Conservation (phyloP, 2,113 vertebrate species). For the Elgaria multicarinata region DNA sequence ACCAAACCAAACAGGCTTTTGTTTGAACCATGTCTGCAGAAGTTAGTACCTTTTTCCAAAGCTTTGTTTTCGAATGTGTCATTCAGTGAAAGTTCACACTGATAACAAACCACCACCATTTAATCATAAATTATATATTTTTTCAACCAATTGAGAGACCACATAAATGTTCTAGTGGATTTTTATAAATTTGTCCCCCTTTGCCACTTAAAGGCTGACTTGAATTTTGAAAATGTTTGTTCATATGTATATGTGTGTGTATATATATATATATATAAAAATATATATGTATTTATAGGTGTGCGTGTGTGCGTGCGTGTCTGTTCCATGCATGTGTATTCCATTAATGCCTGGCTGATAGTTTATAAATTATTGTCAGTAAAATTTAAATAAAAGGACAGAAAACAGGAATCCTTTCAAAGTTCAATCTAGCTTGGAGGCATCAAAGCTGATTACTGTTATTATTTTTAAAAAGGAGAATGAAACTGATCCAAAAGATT, state of each 20-base stretch:
- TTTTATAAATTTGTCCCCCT: constrained; percentile 74
- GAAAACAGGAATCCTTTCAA: constrained; percentile 75
- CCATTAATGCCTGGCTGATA: constrained; percentile 78
- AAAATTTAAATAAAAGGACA: constrained; percentile 64
- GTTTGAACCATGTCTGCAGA: too few relatives aligned
- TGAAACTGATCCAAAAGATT: constrained; percentile 38
- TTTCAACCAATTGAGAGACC: constrained; percentile 59
- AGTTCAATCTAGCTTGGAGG: constrained; percentile 69
- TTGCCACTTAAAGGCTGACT: constrained; percentile 81
- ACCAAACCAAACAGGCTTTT: constrained; percentile 41
- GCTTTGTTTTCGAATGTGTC: constrained; percentile 47
- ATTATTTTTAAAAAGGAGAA: constrained; percentile 5
- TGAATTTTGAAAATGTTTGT: constrained; percentile 75
- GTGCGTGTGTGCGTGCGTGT: constrained; percentile 79
- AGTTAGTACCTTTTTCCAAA: too few relatives aligned
- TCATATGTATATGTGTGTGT: constrained; percentile 78
- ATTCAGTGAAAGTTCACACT: constrained; percentile 59
- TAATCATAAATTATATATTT: constrained; percentile 49
- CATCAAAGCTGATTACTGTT: constrained; percentile 48
- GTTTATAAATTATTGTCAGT: constrained; percentile 80
- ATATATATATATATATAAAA: constrained; percentile 76
- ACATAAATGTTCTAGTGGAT: constrained; percentile 72
- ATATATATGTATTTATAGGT: constrained; percentile 77
- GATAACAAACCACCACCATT: constrained; percentile 52
- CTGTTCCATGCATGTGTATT: constrained; percentile 79